Conservation (phyloP, 2,113 vertebrate genomes). For the Psilopogon haemacephalus region DNA sequence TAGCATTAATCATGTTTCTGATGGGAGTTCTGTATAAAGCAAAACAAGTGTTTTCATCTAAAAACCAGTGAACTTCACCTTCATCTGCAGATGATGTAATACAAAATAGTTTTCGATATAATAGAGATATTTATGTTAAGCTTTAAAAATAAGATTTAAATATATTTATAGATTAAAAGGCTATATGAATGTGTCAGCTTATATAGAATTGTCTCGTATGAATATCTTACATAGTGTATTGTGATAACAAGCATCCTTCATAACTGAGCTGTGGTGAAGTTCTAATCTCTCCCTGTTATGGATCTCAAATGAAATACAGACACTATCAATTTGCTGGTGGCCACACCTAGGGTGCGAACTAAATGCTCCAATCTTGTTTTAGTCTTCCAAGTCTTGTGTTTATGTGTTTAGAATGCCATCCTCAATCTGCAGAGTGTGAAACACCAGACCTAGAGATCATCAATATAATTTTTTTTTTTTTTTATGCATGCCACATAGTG, state of each 20-base stretch:
- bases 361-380: not conserved
- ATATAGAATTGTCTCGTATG: not conserved
- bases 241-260: not conserved
- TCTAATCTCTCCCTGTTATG: not conserved
- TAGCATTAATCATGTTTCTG: not conserved
- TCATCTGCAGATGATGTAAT: not conserved
- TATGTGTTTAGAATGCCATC: not conserved
- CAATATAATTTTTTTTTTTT: not conserved
- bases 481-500: fast-evolving
- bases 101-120: not conserved
- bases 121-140: not conserved
- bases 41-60: not conserved
- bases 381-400: not conserved
- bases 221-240: not conserved
- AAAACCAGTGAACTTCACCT: not conserved
- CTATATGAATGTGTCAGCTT: not conserved
- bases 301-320: not conserved
- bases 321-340: not conserved
- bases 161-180: not conserved
- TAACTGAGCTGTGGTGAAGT: not conserved
- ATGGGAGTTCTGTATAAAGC: not conserved
- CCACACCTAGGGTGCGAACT: not conserved
- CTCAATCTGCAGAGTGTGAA: not conserved
- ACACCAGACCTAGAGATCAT: not conserved
- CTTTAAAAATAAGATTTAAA: not conserved